Base-by-base conservation (phyloP, 1,140 invertebrate species). In the Samia ricini region DNA sequence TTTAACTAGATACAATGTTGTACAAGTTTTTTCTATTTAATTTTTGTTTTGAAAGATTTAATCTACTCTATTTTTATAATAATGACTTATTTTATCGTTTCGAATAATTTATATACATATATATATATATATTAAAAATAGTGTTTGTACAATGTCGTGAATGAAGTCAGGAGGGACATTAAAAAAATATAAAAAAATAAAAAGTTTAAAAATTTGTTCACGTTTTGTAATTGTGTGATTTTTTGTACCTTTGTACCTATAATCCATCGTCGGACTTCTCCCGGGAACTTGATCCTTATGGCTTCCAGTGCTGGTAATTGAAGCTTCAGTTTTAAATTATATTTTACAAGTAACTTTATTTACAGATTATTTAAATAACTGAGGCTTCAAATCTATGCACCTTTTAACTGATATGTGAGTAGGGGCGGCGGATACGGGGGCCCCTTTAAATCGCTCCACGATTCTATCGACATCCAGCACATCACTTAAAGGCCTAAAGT, bases 81-180 rank as follows among this genome's bases (percentile, higher is more conserved):
- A 85, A 88, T 88, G 73, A 85, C 79, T 79, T 90, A 88, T 90
- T 88, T 86, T 90, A 88, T 89, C 84, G 81, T 88, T 88, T 86
- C 83, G 77, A 90, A 83, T 90, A 88, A 90, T 90, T 90, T 90
- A 90, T 89, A 89, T 86, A n/a, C n/a, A n/a, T 77, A 86, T 85
- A 29, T 80, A n/a, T n/a, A n/a, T n/a, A n/a, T n/a, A n/a, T n/a
- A n/a, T n/a, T n/a, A n/a, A n/a, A n/a, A n/a, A n/a, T n/a, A n/a
- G n/a, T n/a, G 85, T 85, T 88, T 89, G 87, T 88, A 88, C 82
- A 85, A 88, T 88, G 83, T 86, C 85, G 74, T 83, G 78, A 79
- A 83, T 76, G 78, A 86, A 87, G 81, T 77, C 63, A 74, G 77
- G 77, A 69, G 75, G 83, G 85, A 88, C 85, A 88, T 85, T 87